These are phyloP conservation scores for Lasioglossum baleicum DNA, from an alignment of 1,140 invertebrate species.

Conservation along the genomic window DNA sequence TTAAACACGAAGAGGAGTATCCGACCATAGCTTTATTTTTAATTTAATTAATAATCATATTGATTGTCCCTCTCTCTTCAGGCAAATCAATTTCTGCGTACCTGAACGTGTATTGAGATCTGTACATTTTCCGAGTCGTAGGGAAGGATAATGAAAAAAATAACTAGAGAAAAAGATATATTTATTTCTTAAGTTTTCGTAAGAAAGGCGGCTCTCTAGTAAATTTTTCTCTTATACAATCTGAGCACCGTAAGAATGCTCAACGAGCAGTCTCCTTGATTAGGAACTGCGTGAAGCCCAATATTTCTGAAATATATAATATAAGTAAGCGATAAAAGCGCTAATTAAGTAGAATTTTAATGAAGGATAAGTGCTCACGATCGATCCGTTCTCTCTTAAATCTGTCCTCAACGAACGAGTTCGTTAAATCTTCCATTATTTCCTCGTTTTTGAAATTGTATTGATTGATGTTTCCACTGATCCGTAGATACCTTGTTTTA, in stretches of 20 bases:
- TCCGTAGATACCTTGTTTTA: slow-evolving; percentile 48
- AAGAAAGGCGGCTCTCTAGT: background rate
- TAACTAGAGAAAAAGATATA: too few relatives aligned
- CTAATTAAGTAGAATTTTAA: slow-evolving; percentile 6
- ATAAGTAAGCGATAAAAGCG: slow-evolving; percentile 15
- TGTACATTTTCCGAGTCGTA: too few relatives aligned
- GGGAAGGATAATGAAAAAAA: background rate
- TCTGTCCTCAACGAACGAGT: slow-evolving; percentile 53
- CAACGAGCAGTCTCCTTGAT: slow-evolving; percentile 44
- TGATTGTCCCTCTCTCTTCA: too few relatives aligned
- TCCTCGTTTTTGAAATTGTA: slow-evolving; percentile 57
- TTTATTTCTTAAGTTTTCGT: slow-evolving; percentile 3
- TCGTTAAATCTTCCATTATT: slow-evolving; percentile 51
- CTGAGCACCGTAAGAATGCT: background rate
- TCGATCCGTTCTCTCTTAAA: slow-evolving; percentile 46
- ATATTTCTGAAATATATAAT: slow-evolving; percentile 62
- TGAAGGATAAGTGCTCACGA: slow-evolving; percentile 43
- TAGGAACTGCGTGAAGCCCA: slow-evolving; percentile 64
- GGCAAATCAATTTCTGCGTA: too few relatives aligned
- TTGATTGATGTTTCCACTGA: slow-evolving; percentile 51
- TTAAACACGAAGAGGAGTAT: too few relatives aligned
- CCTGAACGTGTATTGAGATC: too few relatives aligned
- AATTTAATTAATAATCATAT: too few relatives aligned
- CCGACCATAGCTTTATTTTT: too few relatives aligned
- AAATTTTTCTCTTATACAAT: background rate